These are phyloP conservation scores for Harlomillsia oculata DNA, from an alignment of 1,140 invertebrate genomes.

Conservation along the genomic window DNA sequence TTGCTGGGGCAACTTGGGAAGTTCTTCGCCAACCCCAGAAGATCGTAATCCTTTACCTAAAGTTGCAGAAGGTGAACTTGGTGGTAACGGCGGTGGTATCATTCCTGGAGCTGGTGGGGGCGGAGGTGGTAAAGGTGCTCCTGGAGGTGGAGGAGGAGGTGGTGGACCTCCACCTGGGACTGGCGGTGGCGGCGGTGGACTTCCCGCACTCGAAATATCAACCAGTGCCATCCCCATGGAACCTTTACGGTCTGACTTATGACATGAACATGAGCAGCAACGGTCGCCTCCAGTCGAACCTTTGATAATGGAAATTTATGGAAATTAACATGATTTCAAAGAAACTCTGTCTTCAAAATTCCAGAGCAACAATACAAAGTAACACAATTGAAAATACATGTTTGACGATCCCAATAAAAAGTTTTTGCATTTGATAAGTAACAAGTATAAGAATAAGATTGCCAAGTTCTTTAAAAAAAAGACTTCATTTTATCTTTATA, in stretches of 20 bases:
- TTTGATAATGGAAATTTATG: too few relatives aligned
- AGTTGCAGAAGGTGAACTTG: conserved; percentile 34
- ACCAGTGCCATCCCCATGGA: conserved; percentile 39
- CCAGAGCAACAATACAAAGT: too few relatives aligned
- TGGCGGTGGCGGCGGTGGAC: conserved; percentile 39
- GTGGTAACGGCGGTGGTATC: conserved; percentile 45
- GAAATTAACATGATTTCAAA: too few relatives aligned
- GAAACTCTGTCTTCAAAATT: too few relatives aligned
- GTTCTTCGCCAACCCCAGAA: conserved; percentile 7
- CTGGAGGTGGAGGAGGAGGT: conserved; percentile 39
- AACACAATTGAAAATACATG: background rate
- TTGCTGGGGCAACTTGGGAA: conserved; percentile 61
- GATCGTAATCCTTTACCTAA: conserved; percentile 6
- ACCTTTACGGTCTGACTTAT: conserved; percentile 37
- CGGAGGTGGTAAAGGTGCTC: conserved; percentile 40
- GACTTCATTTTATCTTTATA: too few relatives aligned
- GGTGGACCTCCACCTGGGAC: conserved; percentile 42
- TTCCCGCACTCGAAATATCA: conserved; percentile 35
- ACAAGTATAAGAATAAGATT: background rate
- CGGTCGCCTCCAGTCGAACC: conserved; percentile 33
- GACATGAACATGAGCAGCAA: conserved; percentile 42
- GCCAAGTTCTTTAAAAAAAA: too few relatives aligned
- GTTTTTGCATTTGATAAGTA: background rate
- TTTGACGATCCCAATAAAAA: background rate
- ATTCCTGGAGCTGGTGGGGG: conserved; percentile 40